phyloP scores from a whole-genome alignment of 2,888 invertebrate species.

The Linnaemya tessellans region DNA sequence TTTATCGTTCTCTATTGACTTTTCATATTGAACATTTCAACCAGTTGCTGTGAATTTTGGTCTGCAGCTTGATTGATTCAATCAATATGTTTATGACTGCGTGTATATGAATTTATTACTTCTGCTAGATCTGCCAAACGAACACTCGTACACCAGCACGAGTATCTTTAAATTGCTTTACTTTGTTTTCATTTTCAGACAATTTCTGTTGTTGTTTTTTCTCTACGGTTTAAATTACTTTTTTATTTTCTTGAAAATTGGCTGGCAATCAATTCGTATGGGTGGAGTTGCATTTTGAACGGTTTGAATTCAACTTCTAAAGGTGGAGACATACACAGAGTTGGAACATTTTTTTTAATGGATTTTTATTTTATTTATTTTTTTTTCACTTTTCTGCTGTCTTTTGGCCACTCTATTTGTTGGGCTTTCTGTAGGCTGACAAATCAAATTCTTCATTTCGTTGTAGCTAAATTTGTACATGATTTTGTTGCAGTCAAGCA shows the following conservation, averaged over 20 bases:
- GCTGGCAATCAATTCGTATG: constrained; percentile 61
- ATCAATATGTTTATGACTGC: constrained; percentile 76
- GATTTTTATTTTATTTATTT: not conserved
- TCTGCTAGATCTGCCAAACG: constrained; percentile 69
- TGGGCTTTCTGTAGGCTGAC: constrained; percentile 54
- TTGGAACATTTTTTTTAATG: constrained; percentile 53
- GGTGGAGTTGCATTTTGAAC: constrained; percentile 68
- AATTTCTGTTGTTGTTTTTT: constrained; percentile 19
- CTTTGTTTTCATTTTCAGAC: constrained; percentile 9
- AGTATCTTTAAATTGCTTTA: constrained; percentile 52
- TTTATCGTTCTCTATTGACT: constrained; percentile 57
- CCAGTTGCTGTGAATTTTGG: constrained; percentile 31
- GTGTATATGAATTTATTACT: constrained; percentile 74
- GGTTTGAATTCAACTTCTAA: constrained; percentile 62
- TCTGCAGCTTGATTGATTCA: constrained; percentile 80
- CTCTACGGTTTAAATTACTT: constrained; percentile 54
- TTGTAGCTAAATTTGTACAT: not conserved
- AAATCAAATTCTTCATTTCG: constrained; percentile 50
- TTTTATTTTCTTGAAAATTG: constrained; percentile 67
- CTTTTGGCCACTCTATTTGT: constrained; percentile 26
- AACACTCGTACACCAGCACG: constrained; percentile 25
- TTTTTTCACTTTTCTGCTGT: not conserved
- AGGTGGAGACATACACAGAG: constrained; percentile 69
- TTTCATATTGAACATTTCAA: constrained; percentile 52
- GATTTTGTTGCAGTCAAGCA: constrained; percentile 49